Evolutionary conservation across 2,888 invertebrate species (phyloP).

Genomic region (Ophion costatus): DNA sequence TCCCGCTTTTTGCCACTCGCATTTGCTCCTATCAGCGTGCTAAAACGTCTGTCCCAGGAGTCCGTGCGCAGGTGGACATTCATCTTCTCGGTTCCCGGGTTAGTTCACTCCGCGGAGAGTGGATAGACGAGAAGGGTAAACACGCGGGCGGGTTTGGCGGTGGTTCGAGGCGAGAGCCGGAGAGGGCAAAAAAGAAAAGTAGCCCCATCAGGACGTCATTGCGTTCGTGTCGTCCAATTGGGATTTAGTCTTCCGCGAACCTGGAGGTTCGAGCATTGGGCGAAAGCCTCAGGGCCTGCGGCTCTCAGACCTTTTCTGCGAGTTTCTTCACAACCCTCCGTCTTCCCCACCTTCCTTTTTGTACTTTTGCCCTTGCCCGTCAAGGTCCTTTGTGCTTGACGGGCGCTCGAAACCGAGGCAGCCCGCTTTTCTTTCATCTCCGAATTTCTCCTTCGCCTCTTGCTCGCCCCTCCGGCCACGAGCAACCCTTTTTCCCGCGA

Average conservation of each 20-base stretch:
- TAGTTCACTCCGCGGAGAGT: not conserved
- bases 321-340: not conserved
- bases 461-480: not conserved
- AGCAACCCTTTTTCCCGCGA: not conserved
- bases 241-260: conserved; percentile 49
- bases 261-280: conserved; percentile 15
- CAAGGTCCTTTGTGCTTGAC: not conserved
- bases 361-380: not conserved
- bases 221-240: conserved; percentile 47
- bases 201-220: conserved; percentile 9
- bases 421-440: not conserved
- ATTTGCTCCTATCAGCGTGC: conserved; percentile 5
- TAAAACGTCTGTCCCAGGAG: conserved; percentile 33
- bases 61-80: conserved; percentile 16
- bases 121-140: not conserved
- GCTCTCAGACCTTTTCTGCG: not conserved
- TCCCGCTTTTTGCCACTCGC: not conserved
- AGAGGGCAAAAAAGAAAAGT: conserved; percentile 23
- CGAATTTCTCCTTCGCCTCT: not conserved
- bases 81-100: conserved; percentile 14
- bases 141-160: too few relatives aligned
- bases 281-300: not conserved
- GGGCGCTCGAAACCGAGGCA: not conserved
- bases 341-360: conserved; percentile 1
- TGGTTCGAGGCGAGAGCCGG: not conserved